A percentile compares a stretch with the other conserved stretches of the same genome.
Evolutionary conservation across 1,140 invertebrate species (phyloP).

Genomic region (Oryzaephilus surinamensis): DNA sequence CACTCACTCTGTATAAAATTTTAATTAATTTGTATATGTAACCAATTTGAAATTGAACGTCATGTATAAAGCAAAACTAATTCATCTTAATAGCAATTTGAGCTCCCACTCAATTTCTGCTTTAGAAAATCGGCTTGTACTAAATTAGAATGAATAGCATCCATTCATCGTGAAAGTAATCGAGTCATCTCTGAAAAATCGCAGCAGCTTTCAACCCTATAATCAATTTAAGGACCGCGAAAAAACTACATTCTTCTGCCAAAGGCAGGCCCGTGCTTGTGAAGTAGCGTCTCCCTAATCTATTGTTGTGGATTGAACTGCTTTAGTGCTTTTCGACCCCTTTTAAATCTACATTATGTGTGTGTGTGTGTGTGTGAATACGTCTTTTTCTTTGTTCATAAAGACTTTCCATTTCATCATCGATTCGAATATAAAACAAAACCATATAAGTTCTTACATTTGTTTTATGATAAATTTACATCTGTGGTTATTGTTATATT

Average conservation of each 20-base stretch:
- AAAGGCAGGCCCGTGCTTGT: conserved; percentile 7
- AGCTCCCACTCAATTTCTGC: conserved; percentile 14
- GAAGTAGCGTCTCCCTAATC: conserved; percentile 14
- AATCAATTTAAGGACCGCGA: conserved; percentile 17
- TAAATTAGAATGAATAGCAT: conserved; percentile 21
- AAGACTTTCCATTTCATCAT: no score
- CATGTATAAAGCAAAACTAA: no score
- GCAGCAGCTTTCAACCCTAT: conserved; percentile 14
- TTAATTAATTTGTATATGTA: no score
- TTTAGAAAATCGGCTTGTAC: conserved; percentile 14
- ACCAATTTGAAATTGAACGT: no score
- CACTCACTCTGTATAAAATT: no score
- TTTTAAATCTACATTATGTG: conserved; percentile 13
- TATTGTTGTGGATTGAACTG: conserved; percentile 14
- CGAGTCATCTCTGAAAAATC: conserved; percentile 20
- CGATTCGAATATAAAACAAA: no score
- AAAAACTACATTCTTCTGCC: conserved; percentile 16
- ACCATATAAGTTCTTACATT: no score
- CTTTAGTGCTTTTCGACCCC: conserved; percentile 7
- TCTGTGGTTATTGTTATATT: no score
- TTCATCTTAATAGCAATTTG: conserved; percentile 19
- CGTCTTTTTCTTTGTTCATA: no score
- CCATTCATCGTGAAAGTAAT: conserved; percentile 16
- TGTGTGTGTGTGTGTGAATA: neutral
- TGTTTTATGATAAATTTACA: no score